A percentile compares a stretch with the other conserved stretches of the same genome.
Conservation (phyloP, 2,888 invertebrate species). For the Omphaloscelis lunosa region DNA sequence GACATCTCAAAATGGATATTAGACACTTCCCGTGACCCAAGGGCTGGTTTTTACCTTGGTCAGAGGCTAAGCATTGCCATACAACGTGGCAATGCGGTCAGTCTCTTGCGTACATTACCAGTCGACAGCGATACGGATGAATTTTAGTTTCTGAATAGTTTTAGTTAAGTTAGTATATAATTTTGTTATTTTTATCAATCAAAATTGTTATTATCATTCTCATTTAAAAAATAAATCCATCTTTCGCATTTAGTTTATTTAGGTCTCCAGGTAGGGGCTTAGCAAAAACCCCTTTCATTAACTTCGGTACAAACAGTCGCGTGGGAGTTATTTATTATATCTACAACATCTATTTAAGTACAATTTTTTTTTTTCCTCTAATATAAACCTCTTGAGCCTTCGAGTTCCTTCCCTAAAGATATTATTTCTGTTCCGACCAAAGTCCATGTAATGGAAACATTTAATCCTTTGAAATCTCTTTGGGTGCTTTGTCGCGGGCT, state of each 20-base stretch:
- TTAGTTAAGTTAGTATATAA: too few species aligned
- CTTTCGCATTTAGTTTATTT: slow-evolving; percentile 43
- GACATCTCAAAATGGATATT: too few species aligned
- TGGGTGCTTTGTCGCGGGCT: slow-evolving; percentile 77
- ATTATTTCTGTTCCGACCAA: slow-evolving; percentile 71
- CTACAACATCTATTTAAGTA: slow-evolving; percentile 9
- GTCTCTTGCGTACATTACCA: too few species aligned
- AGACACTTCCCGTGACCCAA: too few species aligned
- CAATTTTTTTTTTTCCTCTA: slow-evolving; percentile 9
- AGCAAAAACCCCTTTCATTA: slow-evolving; percentile 40
- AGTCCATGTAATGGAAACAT: slow-evolving; percentile 83
- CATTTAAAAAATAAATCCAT: too few species aligned
- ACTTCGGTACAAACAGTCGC: slow-evolving; percentile 21
- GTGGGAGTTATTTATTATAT: slow-evolving; percentile 36
- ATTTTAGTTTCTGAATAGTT: too few species aligned
- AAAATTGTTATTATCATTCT: too few species aligned
- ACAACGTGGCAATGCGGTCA: too few species aligned
- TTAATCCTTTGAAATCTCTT: slow-evolving; percentile 84
- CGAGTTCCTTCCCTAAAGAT: slow-evolving; percentile 58
- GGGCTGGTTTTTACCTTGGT: too few species aligned
- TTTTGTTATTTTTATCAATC: too few species aligned
- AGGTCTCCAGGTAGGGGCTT: slow-evolving; percentile 17
- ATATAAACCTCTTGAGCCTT: neutral
- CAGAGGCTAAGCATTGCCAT: too few species aligned
- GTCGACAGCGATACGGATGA: too few species aligned